Conservation (phyloP, 2,797 vertebrate genomes). For the Morelia viridis region DNA sequence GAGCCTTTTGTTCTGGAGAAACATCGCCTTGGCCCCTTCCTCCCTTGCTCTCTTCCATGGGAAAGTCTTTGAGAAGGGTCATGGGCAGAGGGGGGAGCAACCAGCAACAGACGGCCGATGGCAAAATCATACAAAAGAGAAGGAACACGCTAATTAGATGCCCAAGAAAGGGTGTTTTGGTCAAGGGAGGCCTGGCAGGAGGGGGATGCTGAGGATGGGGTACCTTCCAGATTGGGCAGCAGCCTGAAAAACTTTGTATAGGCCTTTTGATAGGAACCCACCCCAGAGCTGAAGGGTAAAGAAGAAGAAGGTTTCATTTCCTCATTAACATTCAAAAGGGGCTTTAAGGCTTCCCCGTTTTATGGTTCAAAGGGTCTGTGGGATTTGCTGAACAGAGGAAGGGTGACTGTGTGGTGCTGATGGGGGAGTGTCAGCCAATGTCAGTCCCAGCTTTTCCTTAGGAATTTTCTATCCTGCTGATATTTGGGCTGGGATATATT, state of each 20-base stretch:
- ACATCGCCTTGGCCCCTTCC: conserved; percentile 36
- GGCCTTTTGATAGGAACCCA: conserved; percentile 47
- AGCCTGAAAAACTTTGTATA: conserved; percentile 55
- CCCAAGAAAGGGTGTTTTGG: conserved; percentile 49
- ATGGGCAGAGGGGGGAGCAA: conserved; percentile 42
- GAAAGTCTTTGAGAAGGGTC: conserved; percentile 72
- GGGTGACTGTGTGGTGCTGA: background rate
- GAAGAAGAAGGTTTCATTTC: conserved; percentile 8
- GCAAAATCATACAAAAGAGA: conserved; percentile 68
- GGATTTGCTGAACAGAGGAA: conserved; percentile 7
- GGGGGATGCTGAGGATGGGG: conserved; percentile 29
- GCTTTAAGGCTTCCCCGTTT: background rate
- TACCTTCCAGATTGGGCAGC: conserved; percentile 39
- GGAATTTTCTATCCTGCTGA: background rate
- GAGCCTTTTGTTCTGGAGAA: conserved; percentile 64
- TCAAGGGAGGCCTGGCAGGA: background rate
- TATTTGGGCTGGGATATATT: background rate
- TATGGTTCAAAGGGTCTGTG: rapidly evolving
- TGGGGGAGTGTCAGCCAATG: background rate
- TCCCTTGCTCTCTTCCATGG: conserved; percentile 66
- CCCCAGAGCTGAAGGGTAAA: conserved; percentile 21
- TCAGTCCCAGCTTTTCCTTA: background rate
- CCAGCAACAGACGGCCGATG: conserved; percentile 66
- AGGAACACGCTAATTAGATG: conserved; percentile 63
- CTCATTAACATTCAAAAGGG: conserved; percentile 44